These are phyloP conservation scores for Portevinia maculata DNA, from an alignment of 2,888 invertebrate species.

Conservation along the genomic window DNA sequence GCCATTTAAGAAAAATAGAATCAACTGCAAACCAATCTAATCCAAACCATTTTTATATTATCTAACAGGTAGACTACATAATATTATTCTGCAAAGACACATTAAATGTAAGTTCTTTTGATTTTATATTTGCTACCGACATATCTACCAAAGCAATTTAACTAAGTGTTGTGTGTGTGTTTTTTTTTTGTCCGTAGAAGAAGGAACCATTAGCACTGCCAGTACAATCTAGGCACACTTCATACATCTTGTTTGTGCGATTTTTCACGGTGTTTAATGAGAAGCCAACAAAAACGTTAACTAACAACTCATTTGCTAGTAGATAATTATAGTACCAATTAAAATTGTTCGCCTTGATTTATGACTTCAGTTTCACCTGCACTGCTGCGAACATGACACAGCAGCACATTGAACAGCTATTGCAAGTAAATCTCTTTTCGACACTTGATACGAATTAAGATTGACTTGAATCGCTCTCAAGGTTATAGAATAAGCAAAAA, in stretches of 20 bases:
- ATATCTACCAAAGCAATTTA: conserved; percentile 7
- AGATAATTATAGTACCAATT: conserved; percentile 55
- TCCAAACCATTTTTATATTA: too few relatives aligned
- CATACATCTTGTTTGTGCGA: not conserved
- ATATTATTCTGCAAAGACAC: not conserved
- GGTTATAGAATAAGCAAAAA: conserved; percentile 15
- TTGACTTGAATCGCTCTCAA: conserved; percentile 51
- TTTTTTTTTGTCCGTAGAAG: not conserved
- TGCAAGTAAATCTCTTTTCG: conserved; percentile 51
- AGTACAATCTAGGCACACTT: conserved; percentile 29
- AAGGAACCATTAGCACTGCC: conserved; percentile 4
- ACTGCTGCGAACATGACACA: conserved; percentile 19
- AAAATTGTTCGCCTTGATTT: conserved; percentile 59
- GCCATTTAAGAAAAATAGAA: too few relatives aligned
- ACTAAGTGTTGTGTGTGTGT: not conserved
- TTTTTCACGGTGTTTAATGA: conserved; percentile 19
- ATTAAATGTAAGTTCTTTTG: not conserved
- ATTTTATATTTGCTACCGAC: not conserved
- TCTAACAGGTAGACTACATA: too few relatives aligned
- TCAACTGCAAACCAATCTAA: too few relatives aligned
- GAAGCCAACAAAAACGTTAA: conserved; percentile 29
- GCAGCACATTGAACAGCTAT: conserved; percentile 15
- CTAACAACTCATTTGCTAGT: conserved; percentile 45
- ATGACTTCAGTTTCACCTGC: conserved; percentile 51
- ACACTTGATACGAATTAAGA: conserved; percentile 56